Percentiles rank a stretch among this genome's conserved stretches.
Conservation (phyloP, 2,113 vertebrate species). For the Pseudonaja textilis region DNA sequence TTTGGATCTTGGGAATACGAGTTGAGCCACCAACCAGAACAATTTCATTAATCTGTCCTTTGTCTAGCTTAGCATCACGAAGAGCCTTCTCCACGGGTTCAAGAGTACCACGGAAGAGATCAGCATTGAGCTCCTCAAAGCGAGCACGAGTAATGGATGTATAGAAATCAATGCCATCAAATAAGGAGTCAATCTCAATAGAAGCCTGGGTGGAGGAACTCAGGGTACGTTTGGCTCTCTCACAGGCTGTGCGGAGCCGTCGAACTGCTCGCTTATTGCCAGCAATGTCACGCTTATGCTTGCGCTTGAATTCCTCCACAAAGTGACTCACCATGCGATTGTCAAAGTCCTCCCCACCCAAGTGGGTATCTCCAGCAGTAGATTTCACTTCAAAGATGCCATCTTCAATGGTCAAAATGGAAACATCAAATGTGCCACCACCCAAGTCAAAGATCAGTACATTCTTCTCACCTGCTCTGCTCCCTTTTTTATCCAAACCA, state of each 20-base stretch:
- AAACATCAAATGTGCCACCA: constrained; percentile 88
- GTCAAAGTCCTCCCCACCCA: constrained; percentile 83
- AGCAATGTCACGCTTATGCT: constrained; percentile 79
- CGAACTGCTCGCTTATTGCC: constrained; percentile 79
- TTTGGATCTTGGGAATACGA: constrained; percentile 83
- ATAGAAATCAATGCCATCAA: constrained; percentile 95
- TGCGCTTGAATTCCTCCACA: constrained; percentile 82
- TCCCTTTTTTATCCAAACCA: constrained; percentile 85
- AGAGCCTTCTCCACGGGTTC: constrained; percentile 82
- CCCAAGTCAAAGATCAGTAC: constrained; percentile 90
- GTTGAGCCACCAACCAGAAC: constrained; percentile 83
- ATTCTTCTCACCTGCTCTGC: constrained; percentile 76
- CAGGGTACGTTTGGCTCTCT: constrained; percentile 80
- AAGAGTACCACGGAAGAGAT: constrained; percentile 80
- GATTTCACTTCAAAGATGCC: constrained; percentile 85
- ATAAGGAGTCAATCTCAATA: constrained; percentile 88
- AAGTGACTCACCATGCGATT: constrained; percentile 85
- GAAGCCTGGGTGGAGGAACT: constrained; percentile 81
- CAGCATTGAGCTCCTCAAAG: constrained; percentile 91
- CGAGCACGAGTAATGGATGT: constrained; percentile 95
- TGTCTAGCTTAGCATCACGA: constrained; percentile 80
- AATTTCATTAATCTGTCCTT: constrained; percentile 79
- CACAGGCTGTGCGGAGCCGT: constrained; percentile 77
- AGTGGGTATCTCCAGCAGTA: constrained; percentile 79
- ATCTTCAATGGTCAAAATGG: constrained; percentile 81